Base-by-base conservation (phyloP, 2,797 vertebrate genomes). In the Gadopsis marmoratus region DNA sequence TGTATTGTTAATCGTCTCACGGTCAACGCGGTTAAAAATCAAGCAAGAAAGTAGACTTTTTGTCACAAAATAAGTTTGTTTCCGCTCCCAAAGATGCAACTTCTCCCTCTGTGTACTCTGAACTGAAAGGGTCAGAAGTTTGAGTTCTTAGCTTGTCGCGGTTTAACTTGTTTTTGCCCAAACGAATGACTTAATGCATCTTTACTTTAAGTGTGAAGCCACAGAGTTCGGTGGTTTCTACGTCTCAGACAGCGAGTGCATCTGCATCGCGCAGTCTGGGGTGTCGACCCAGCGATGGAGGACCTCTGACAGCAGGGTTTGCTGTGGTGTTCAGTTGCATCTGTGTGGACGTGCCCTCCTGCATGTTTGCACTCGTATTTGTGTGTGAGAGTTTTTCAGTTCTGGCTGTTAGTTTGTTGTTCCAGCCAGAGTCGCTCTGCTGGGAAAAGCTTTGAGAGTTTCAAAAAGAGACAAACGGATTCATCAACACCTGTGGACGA, bases 361-460 rank as follows among this genome's bases (percentile, higher is more conserved):
- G 39, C 17, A 8, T 17, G 53, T 26, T 23, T 10, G 55, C 26
- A 50, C 33, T 17, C 31, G 13, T 60, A 16, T 71, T 37, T 29
- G 56, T 50, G 41, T 55, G 16, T 45, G 53, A 14, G 14, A 5
- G 63, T 69, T 60, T 67, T 60, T 53, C 74, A 55, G 11, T 60
- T 21, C 47, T 51, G 55, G 63, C 45, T 45, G 73, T 55, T 12
- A 33, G 60, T 26, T 21, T 16, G 16, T 13, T 50, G 33, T 12
- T 67, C 21, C 19, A 26, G 41, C 11, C 43, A n/a, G 29, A 55
- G 43, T 59, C 3, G 2, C 17, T 35, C 58, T 45, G 56, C 56
- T n/a, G 64, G 47, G 43, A 55, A 29, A 71, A 35, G 39, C 29
- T 65, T 35, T 33, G 45, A n/a, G 47, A 50, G 19, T 50, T 50